Evolutionary conservation across 1,140 invertebrate genomes (phyloP).

Genomic region (Delia radicum): DNA sequence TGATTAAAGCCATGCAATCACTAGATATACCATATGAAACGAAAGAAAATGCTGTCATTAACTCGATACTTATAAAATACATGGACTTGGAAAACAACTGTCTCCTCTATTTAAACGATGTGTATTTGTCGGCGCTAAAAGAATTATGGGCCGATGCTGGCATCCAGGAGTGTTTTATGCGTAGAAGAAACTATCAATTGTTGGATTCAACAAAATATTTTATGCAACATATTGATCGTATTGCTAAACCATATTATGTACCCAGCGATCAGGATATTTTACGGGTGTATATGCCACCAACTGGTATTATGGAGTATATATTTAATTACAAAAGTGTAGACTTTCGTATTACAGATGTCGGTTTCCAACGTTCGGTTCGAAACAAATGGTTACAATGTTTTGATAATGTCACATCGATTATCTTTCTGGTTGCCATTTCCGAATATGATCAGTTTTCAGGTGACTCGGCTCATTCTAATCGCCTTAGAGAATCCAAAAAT

Average conservation of each 20-base stretch:
- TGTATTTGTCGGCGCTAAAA: slow-evolving; percentile 86
- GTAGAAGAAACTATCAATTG: slow-evolving; percentile 88
- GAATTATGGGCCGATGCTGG: slow-evolving; percentile 84
- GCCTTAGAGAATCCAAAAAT: not conserved
- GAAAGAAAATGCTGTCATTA: slow-evolving; percentile 67
- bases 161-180: slow-evolving; percentile 91
- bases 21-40: slow-evolving; percentile 83
- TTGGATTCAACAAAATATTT: slow-evolving; percentile 93
- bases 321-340: slow-evolving; percentile 97
- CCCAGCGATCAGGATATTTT: slow-evolving; percentile 97
- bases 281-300: slow-evolving; percentile 94
- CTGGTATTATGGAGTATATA: slow-evolving; percentile 96
- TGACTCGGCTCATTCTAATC: slow-evolving; percentile 69
- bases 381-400: slow-evolving; percentile 99
- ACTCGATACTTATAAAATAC: slow-evolving; percentile 64
- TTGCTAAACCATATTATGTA: slow-evolving; percentile 85
- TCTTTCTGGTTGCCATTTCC: slow-evolving; percentile 94
- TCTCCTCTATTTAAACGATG: slow-evolving; percentile 72
- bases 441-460: slow-evolving; percentile 98
- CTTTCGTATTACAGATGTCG: slow-evolving; percentile 98
- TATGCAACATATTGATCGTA: slow-evolving; percentile 72
- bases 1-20: slow-evolving; percentile 92
- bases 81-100: slow-evolving; percentile 91
- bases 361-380: slow-evolving; percentile 95
- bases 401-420: slow-evolving; percentile 96